These are phyloP conservation scores for Diachrysia chrysitis DNA, from an alignment of 2,888 invertebrate species.

Conservation along the genomic window DNA sequence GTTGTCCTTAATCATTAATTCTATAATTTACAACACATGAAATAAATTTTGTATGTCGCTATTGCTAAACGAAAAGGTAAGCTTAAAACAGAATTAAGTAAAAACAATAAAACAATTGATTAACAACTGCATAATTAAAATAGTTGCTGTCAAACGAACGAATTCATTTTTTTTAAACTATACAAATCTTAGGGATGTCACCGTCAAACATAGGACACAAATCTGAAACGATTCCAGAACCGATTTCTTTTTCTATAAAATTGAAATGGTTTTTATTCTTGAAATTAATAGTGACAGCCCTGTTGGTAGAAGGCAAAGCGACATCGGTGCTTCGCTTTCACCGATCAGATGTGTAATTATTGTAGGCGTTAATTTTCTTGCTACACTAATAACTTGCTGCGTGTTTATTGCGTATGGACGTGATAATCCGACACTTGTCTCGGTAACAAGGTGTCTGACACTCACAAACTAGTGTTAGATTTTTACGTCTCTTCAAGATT, in stretches of 20 bases:
- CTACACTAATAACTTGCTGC: constrained; percentile 51
- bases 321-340: constrained; percentile 72
- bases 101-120: background rate
- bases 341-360: constrained; percentile 73
- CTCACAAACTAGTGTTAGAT: constrained; percentile 11
- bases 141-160: constrained; percentile 46
- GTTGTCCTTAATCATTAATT: background rate
- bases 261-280: background rate
- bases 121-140: constrained; percentile 36
- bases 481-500: constrained; percentile 19
- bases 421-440: constrained; percentile 37
- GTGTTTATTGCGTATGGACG: constrained; percentile 47
- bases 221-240: background rate
- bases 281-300: constrained; percentile 33
- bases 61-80: background rate
- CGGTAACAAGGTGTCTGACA: constrained; percentile 29
- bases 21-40: too few relatives aligned
- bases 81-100: background rate
- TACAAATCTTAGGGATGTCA: constrained; percentile 32
- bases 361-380: constrained; percentile 68
- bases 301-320: constrained; percentile 25
- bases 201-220: background rate
- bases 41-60: background rate
- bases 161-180: constrained; percentile 53
- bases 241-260: too few relatives aligned